A percentile compares a stretch with the other conserved stretches of the same genome.
Evolutionary conservation across 2,888 invertebrate species (phyloP).

Genomic region (Hipparchia sbordonii): DNA sequence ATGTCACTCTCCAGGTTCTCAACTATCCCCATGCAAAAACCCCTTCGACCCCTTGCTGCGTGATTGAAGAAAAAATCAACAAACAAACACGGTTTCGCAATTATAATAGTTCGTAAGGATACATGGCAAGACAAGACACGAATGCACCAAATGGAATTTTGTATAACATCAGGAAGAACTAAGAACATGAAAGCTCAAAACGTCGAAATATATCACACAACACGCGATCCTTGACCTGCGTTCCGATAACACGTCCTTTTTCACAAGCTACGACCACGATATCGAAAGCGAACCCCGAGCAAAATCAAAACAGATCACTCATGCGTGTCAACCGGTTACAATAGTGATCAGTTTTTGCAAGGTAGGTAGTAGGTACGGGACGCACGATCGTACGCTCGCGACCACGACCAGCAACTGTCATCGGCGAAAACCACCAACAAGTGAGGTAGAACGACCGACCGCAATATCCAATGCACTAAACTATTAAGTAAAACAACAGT

Average conservation of each 20-base stretch:
- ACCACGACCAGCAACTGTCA: constrained; percentile 54
- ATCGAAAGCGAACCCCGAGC: neutral
- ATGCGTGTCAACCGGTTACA: neutral
- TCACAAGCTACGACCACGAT: constrained; percentile 15
- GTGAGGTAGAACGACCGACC: constrained; percentile 28
- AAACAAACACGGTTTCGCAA: no score
- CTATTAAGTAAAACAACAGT: constrained; percentile 1
- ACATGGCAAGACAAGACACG: neutral
- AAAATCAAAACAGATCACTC: constrained; percentile 6
- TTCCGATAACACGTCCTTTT: constrained; percentile 21
- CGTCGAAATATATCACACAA: constrained; percentile 2
- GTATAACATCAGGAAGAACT: neutral
- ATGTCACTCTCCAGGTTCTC: no score
- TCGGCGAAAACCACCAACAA: constrained; percentile 37
- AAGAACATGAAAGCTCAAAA: constrained; percentile 2
- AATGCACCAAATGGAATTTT: neutral
- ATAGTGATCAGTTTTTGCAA: neutral
- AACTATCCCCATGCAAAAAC: no score
- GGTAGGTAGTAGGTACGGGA: constrained; percentile 22
- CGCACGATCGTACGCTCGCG: constrained; percentile 62
- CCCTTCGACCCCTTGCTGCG: no score
- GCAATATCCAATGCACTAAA: neutral
- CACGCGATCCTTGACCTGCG: constrained; percentile 12
- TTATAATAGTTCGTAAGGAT: no score
- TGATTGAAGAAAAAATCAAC: no score